These are phyloP conservation scores for Syngnathoides biaculeatus DNA, from an alignment of 2,113 vertebrate genomes.

Conservation along the genomic window DNA sequence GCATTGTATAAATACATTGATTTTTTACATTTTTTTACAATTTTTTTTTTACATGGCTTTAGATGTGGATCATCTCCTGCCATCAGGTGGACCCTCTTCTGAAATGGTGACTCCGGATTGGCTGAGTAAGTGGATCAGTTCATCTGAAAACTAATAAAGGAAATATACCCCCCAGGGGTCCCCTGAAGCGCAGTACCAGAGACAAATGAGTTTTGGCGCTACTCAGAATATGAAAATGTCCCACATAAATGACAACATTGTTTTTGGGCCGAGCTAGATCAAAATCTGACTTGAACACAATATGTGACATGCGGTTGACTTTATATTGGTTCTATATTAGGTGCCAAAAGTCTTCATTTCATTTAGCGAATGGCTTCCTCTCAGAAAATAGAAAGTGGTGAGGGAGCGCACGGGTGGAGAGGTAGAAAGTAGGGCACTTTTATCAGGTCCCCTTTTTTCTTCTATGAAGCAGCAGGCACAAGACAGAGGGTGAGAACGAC, in stretches of 20 bases:
- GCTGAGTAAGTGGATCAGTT: slow-evolving; percentile 68
- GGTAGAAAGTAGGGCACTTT: slow-evolving; percentile 74
- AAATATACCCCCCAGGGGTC: slow-evolving; percentile 43
- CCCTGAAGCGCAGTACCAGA: slow-evolving; percentile 34
- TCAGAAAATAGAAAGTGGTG: slow-evolving; percentile 67
- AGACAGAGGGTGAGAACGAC: slow-evolving; percentile 47
- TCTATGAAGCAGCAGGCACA: slow-evolving; percentile 53
- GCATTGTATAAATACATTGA: background rate
- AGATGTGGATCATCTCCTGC: slow-evolving; percentile 54
- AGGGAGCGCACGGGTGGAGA: slow-evolving; percentile 64
- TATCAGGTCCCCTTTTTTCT: slow-evolving; percentile 64
- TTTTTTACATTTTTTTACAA: background rate
- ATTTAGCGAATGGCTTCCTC: slow-evolving; percentile 34
- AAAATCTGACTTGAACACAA: background rate
- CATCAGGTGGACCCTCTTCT: slow-evolving; percentile 53
- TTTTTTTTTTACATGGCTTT: slow-evolving; percentile 5
- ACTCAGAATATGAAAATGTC: slow-evolving; percentile 31
- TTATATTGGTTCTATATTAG: background rate
- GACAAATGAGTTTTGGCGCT: slow-evolving; percentile 43
- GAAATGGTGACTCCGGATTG: slow-evolving; percentile 55
- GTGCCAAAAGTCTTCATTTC: slow-evolving; percentile 47
- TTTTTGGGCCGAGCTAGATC: background rate
- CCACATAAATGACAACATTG: slow-evolving; percentile 16
- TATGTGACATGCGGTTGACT: background rate
- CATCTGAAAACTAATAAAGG: slow-evolving; percentile 65